Evolutionary conservation across 2,888 invertebrate species (phyloP).

Genomic region (Entomobrya proxima): DNA sequence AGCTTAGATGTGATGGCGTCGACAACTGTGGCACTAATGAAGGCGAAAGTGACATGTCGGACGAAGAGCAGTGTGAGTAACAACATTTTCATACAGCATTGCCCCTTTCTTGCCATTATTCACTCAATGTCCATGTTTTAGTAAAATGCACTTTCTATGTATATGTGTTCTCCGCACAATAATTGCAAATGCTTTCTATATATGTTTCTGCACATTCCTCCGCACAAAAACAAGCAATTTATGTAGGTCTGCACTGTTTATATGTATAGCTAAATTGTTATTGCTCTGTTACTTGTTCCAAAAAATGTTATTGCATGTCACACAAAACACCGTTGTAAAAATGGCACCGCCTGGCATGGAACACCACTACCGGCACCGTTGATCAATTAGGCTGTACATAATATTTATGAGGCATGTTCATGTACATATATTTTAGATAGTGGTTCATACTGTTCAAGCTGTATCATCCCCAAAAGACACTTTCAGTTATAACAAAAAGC

Average conservation of each 20-base stretch:
- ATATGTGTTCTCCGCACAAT: constrained; percentile 2
- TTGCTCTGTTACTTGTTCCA: not conserved
- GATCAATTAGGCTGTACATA: not conserved
- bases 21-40: constrained; percentile 79
- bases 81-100: not conserved
- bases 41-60: constrained; percentile 78
- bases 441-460: no score
- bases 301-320: not conserved
- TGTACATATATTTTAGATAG: no score
- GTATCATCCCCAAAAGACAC: no score
- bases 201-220: not conserved
- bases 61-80: constrained; percentile 78
- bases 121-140: not conserved
- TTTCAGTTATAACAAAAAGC: no score
- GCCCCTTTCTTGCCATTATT: not conserved
- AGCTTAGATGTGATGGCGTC: constrained; percentile 78
- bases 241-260: not conserved
- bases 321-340: constrained; percentile 7
- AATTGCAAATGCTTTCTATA: not conserved
- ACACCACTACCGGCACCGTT: not conserved
- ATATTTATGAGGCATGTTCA: not conserved
- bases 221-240: not conserved
- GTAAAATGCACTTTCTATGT: constrained; percentile 35
- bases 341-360: constrained; percentile 31
- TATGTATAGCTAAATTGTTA: not conserved